Base-by-base conservation (phyloP, 2,797 vertebrate species). In the Perodicticus potto region DNA sequence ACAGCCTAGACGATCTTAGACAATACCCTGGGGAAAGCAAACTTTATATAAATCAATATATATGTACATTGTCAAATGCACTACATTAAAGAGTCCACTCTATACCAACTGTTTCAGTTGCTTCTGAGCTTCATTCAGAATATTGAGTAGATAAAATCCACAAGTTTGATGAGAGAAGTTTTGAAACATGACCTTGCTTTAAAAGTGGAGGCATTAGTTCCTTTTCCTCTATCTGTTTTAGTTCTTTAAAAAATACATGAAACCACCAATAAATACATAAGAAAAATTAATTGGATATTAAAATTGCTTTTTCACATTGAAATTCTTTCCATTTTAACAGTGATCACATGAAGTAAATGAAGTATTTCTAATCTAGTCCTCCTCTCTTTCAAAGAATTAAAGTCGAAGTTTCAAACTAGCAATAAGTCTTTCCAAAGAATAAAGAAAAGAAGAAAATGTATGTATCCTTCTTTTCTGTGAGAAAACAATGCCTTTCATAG, bases 61-160 rank as follows among this genome's bases (percentile, higher is more conserved):
- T 5, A 1, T 1, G 49, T 1, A 0, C 25, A n/a, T 6, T 74
- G 17, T 61, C 7, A 65, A 89, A 53, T 20, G 34, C 20, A 55
- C 45, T 63, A 16, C 22, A 43, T 80, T 57, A 65, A 67, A 81
- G 19, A 53, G 17, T 23, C 34, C 1, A 29, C 32, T 65, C 43
- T 29, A 1, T 19, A 43, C 25, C 40, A 22, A 77, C 10, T 72
- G 8, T 76, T 81, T 93, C 67, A 85, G 53, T 32, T 77, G 40
- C 73, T 93, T 87, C n/a, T 91, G 25, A 85, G 19, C 82, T 73
- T 78, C 76, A 93, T 32, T 95, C n/a, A 95, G 96, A 76, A 76
- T 32, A n/a, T 5, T 49, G 86, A 37, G 23, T 87, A 83, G 45
- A 86, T 67, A 83, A 90, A 88, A 63, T 13, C 43, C n/a, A 70